A percentile compares a stretch with the other conserved stretches of the same genome.
These are phyloP conservation scores for Lepisosteus oculatus DNA, from an alignment of 2,113 vertebrate genomes.

Conservation along the genomic window DNA sequence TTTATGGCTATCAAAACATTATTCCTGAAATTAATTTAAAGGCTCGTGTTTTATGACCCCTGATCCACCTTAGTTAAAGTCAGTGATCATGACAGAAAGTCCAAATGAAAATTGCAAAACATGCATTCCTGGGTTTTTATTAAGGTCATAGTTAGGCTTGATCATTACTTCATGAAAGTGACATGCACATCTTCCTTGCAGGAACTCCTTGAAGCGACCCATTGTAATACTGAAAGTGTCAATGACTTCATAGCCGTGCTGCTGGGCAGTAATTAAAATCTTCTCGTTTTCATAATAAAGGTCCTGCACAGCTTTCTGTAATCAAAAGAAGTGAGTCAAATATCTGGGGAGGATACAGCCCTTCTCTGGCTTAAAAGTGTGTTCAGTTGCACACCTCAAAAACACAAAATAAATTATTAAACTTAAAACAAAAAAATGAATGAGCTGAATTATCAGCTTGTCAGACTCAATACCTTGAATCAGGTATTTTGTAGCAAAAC, in stretches of 20 bases:
- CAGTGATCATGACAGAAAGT: not conserved
- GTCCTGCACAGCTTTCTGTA: conserved; percentile 75
- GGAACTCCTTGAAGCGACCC: conserved; percentile 91
- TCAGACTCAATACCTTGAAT: too few relatives aligned
- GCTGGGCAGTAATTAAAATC: conserved; percentile 76
- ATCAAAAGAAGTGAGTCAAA: conserved; percentile 25
- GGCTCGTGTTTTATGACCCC: too few relatives aligned
- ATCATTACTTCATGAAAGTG: conserved; percentile 85
- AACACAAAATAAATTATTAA: too few relatives aligned
- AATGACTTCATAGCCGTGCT: conserved; percentile 79
- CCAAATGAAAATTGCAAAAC: not conserved
- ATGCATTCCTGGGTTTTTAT: not conserved
- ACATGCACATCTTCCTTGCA: conserved; percentile 87
- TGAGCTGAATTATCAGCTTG: too few relatives aligned
- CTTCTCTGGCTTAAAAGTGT: too few relatives aligned
- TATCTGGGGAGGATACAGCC: not conserved
- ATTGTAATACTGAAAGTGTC: conserved; percentile 89
- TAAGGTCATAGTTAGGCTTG: not conserved
- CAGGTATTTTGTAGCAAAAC: too few relatives aligned
- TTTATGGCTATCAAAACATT: too few relatives aligned
- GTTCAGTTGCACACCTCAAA: too few relatives aligned
- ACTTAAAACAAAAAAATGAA: too few relatives aligned
- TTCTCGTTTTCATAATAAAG: conserved; percentile 75
- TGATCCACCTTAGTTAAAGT: not conserved
- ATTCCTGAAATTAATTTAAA: too few relatives aligned